Base-by-base conservation (phyloP, 2,113 vertebrate species). In the Ptilonorhynchus violaceus region DNA sequence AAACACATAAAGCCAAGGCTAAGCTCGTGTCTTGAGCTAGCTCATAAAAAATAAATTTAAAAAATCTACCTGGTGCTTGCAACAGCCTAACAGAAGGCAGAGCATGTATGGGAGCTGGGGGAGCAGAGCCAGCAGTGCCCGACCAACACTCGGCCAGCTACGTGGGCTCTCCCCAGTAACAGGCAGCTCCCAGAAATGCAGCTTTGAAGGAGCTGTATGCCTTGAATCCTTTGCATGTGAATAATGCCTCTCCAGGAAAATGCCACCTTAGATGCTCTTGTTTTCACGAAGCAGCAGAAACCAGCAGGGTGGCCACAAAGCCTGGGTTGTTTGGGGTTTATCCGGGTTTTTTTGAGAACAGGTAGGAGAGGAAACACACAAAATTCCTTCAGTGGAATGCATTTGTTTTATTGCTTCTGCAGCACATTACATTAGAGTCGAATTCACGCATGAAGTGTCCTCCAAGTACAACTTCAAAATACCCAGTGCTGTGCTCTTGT, bases 191-290 rank as follows among this genome's bases (percentile, higher is more conserved):
- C 59, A 79, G 14, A 18, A 70, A 44, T 0, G 1, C 12, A 31
- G 44, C 31, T 91, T 72, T n/a, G 41, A 75, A 56, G 73, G 52
- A 95, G 56, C 73, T 75, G 10, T 27, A 15, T 41, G 67, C 59
- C 79, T 78, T 56, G 15, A 86, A 56, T 50, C 37, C 69, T 66
- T 41, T 21, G 58, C 85, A 70, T 0, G 2, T 8, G 33, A 86
- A 31, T 17, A 62, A 53, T 0, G 3, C 28, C 31, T 27, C 80
- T 69, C 53, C 58, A 62, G 74, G 37, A 96, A 44, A 88, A 68
- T 0, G 0, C n/a, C 63, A 62, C 52, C 79, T 49, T 33, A 5
- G 2, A 66, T 8, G 25, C 28, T 70, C 37, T 37, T 14, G 24
- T 52, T 85, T 37, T 42, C 49, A 58, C 0, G 2, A 58, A 20